Evolutionary conservation across 2,888 invertebrate species (phyloP), one percentile per base, ranked within the genome.

Genomic region (Notodonta dromedarius): DNA sequence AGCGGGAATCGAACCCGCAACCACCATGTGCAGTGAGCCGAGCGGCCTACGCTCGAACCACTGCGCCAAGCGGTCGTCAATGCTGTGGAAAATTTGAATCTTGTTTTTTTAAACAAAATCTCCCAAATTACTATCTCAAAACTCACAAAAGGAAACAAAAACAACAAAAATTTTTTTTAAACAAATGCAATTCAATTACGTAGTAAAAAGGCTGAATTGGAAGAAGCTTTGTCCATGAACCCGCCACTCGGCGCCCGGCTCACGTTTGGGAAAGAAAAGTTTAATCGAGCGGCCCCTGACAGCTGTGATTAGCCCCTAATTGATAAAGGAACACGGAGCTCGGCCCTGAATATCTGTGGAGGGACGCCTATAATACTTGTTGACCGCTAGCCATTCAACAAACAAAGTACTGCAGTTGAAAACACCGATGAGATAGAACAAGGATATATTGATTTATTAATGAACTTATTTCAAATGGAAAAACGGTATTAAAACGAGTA

Each of bases 241-340:
- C 4, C 42, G 46, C 46, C 50, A 12, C 50, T 14, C 50, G 4
- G 51, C 52, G 32, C 32, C 13, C 52, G 13, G 52, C 52, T 52
- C 51, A 51, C 51, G 52, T 32, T 16, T 32, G 32, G 11, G 24
- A 13, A 35, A 35, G 12, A 32, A 52, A 52, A 32, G 52, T 52
- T 52, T 52, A 32, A 32, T 52, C 24, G 32, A 16, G 16, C 50
- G 52, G 16, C 50, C 16, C 16, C 16, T 16, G 52, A 52, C 52
- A 52, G 52, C 11, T 52, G 52, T 52, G 32, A 32, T 32, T 52
- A 52, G 52, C 35, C 51, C 52, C 24, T 52, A 52, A 52, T 50
- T 14, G 50, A 11, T 16, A 50, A 50, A 14, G 50, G 14, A 16
- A 50, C 50, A 16, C 50, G 16, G 2, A 16, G 16, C 50, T 11